These are phyloP conservation scores for Stomatorhinus ivindoensis DNA, from an alignment of 2,113 vertebrate genomes.

Conservation along the genomic window DNA sequence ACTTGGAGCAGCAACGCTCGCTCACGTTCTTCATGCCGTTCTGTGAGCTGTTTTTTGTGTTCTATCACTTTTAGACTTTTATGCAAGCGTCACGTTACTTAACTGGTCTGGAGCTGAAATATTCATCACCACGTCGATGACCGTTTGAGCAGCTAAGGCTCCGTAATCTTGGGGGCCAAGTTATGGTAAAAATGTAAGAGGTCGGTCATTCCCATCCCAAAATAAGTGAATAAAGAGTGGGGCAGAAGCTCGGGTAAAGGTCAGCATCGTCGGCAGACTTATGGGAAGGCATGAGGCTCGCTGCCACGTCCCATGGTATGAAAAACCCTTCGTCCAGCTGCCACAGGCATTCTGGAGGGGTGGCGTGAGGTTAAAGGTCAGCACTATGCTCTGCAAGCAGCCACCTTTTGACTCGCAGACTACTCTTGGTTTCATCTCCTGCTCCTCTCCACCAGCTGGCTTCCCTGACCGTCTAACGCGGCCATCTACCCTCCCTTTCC, in stretches of 20 bases:
- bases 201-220: not conserved
- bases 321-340: not conserved
- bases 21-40: not conserved
- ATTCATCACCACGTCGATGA: not conserved
- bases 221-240: not conserved
- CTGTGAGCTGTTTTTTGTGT: not conserved
- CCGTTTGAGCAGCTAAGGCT: not conserved
- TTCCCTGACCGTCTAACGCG: not conserved
- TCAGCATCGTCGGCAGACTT: not conserved
- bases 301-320: not conserved
- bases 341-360: not conserved
- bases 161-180: not conserved
- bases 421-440: not conserved
- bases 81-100: not conserved
- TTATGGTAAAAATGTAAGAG: not conserved
- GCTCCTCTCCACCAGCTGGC: not conserved
- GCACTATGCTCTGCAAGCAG: not conserved
- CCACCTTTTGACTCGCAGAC: not conserved
- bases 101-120: not conserved
- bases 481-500: conserved; percentile 28
- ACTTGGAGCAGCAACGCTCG: not conserved
- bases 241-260: not conserved
- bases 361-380: not conserved
- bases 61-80: not conserved
- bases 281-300: not conserved